phyloP scores from a whole-genome alignment of 2,888 invertebrate genomes.

The Panorpa germanica region DNA sequence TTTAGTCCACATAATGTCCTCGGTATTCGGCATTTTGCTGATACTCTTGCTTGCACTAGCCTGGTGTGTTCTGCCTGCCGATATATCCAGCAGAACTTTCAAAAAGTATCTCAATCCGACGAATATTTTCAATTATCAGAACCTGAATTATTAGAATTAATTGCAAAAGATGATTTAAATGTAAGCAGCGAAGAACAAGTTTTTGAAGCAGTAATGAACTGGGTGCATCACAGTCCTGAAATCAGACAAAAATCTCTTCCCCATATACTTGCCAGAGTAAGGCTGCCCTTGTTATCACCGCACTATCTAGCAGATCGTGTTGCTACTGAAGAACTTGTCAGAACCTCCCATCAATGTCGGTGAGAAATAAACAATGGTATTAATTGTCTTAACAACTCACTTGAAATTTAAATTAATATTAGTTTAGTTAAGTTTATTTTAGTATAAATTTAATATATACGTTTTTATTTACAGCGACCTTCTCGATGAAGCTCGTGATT shows the following conservation, averaged over 20 bases:
- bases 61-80: constrained; percentile 58
- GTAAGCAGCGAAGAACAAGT: constrained; percentile 63
- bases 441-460: too few species aligned
- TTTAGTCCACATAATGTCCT: constrained; percentile 65
- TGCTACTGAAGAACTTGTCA: constrained; percentile 57
- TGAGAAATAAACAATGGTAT: too few species aligned
- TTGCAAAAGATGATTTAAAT: constrained; percentile 58
- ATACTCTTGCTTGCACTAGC: constrained; percentile 49
- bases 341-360: constrained; percentile 61
- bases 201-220: constrained; percentile 66
- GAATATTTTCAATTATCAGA: constrained; percentile 49
- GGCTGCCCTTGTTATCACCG: constrained; percentile 63
- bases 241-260: constrained; percentile 38
- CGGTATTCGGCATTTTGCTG: constrained; percentile 62
- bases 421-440: constrained; percentile 5
- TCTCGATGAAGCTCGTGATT: constrained; percentile 74
- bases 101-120: constrained; percentile 52
- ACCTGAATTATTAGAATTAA: constrained; percentile 43
- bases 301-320: constrained; percentile 66
- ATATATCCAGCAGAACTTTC: constrained; percentile 63
- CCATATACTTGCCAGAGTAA: constrained; percentile 50
- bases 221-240: constrained; percentile 48
- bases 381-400: constrained; percentile 1
- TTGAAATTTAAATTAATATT: neutral
- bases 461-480: constrained; percentile 50